Base-by-base conservation (phyloP, 2,113 vertebrate genomes). In the Erinaceus europaeus region DNA sequence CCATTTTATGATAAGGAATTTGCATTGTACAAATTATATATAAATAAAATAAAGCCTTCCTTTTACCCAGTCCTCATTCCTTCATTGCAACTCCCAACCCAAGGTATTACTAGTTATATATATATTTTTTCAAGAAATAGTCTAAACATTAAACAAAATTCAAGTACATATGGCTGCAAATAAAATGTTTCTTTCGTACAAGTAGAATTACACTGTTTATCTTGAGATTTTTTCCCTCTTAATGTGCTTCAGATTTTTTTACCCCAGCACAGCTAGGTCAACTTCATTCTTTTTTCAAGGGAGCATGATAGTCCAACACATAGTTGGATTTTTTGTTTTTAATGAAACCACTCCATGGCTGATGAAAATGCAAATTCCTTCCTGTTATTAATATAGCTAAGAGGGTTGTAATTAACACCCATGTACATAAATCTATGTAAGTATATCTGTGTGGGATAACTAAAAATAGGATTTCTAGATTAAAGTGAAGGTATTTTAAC, bases 281-380 rank as follows among this genome's bases (percentile, higher is more conserved):
- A 53, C 34, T 9, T 89, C 42, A 44, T 57, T 87, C 82, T 78
- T 90, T n/a, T 83, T 77, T 87, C 74, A 80, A 88, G 79, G 57
- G 17, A 79, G 18, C 0, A 0, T 53, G 40, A 17, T 76, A 59
- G 38, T 86, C 68, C 42, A 52, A 62, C 69, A 50, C 4, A 38
- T 5, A 11, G 5, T 74, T 42, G n/a, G 52, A 38, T 80, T 32
- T n/a, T n/a, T n/a, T n/a, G 29, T 74, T 67, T 82, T 81, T 93
- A 32, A 62, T 34, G 9, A 84, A 77, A 61, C 10, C 44, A 53
- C 23, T 36, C 23, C 61, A 13, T 65, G 67, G 36, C 14, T 82
- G n/a, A 82, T 72, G 18, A 71, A 86, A 88, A 88, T 34, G 23
- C 77, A 46, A 84, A 32, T 87, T 74, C 40, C 57, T 90, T 77